Evolutionary conservation across 2,797 vertebrate genomes (phyloP).

Genomic region (Pipistrellus kuhlii): DNA sequence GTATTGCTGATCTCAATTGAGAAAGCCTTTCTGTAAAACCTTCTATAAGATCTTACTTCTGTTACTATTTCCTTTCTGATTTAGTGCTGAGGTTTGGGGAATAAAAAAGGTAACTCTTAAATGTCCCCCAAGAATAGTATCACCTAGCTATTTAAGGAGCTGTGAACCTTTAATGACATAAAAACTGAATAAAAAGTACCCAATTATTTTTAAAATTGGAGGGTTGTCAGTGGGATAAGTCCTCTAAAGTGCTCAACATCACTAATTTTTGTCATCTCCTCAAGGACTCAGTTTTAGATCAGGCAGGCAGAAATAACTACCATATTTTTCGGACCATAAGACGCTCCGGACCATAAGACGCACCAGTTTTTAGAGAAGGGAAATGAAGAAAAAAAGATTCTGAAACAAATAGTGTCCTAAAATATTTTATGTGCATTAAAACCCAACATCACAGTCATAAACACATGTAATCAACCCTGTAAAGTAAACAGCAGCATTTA

Average conservation of each 20-base stretch:
- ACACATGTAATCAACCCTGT: too few species aligned
- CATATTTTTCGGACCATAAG: too few species aligned
- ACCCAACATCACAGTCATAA: too few species aligned
- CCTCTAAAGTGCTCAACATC: constrained; percentile 22
- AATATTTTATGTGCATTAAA: too few species aligned
- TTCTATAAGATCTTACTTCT: constrained; percentile 31
- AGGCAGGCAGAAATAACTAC: constrained; percentile 54
- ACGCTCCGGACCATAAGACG: too few species aligned
- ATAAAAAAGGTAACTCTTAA: background rate
- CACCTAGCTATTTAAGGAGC: constrained; percentile 55
- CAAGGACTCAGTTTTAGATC: constrained; percentile 13
- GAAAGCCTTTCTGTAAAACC: constrained; percentile 20
- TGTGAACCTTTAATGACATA: constrained; percentile 29
- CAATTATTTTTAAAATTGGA: constrained; percentile 70
- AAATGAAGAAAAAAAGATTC: too few species aligned
- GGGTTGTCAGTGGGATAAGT: constrained; percentile 39
- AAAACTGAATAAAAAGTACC: constrained; percentile 42
- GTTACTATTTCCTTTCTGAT: constrained; percentile 33
- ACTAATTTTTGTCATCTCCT: constrained; percentile 26
- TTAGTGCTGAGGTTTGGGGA: constrained; percentile 41
- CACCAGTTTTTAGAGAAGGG: too few species aligned
- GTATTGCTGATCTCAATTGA: constrained; percentile 43
- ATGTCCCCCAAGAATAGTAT: constrained; percentile 41
- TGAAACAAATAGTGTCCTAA: too few species aligned
- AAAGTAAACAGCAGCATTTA: too few species aligned